These are phyloP conservation scores for Agapornis roseicollis DNA, from an alignment of 2,113 vertebrate genomes.

Conservation along the genomic window DNA sequence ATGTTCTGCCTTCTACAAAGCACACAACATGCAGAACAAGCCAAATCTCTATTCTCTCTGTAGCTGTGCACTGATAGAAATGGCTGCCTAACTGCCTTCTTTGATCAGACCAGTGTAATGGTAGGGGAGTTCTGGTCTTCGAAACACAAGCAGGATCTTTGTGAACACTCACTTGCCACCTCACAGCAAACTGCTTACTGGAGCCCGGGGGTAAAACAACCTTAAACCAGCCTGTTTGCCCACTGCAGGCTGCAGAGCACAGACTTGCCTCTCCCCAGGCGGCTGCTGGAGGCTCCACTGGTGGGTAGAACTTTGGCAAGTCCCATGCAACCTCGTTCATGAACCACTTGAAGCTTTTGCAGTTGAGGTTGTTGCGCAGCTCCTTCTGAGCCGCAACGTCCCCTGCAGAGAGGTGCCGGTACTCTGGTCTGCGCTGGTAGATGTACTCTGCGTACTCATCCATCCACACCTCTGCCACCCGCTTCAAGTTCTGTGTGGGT, in stretches of 20 bases:
- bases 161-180: background rate
- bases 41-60: background rate
- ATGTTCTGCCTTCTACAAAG: background rate
- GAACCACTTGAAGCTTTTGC: conserved; percentile 95
- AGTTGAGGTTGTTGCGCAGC: conserved; percentile 84
- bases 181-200: background rate
- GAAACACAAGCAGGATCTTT: background rate
- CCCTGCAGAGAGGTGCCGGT: conserved; percentile 92
- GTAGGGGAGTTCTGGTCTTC: background rate
- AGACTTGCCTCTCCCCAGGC: conserved; percentile 93
- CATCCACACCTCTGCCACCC: conserved; percentile 99
- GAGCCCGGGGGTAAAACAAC: background rate
- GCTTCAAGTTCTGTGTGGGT: conserved; percentile 89
- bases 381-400: conserved; percentile 89
- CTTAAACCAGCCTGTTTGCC: background rate
- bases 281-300: conserved; percentile 91
- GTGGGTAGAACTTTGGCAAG: conserved; percentile 92
- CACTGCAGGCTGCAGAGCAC: background rate
- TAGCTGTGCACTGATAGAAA: background rate
- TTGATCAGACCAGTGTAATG: background rate
- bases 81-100: background rate
- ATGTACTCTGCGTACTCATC: conserved; percentile 94
- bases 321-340: conserved; percentile 97
- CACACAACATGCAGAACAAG: background rate
- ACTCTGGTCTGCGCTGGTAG: conserved; percentile 94